phyloP scores from a whole-genome alignment of 2,888 invertebrate species.

The Yponomeuta plumbellus region DNA sequence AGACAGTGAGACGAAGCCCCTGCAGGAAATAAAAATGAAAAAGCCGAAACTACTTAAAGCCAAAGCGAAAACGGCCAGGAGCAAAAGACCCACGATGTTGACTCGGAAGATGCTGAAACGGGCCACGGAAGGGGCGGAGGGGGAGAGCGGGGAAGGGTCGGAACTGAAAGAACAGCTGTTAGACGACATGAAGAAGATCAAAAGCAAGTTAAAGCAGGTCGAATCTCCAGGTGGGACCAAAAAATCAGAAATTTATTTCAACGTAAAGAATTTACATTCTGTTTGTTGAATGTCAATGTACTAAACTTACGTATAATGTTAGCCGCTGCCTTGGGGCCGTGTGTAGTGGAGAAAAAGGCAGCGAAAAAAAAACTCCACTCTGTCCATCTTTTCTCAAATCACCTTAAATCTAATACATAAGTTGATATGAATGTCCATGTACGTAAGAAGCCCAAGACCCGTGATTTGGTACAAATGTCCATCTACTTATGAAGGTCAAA shows the following conservation, averaged over 20 bases:
- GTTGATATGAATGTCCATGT: no score
- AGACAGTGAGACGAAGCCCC: constrained; percentile 6
- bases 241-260: neutral
- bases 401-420: no score
- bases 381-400: no score
- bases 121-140: neutral
- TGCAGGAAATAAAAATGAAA: neutral
- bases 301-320: no score
- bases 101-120: neutral
- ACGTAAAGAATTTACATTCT: no score
- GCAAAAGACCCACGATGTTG: neutral
- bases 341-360: no score
- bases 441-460: no score
- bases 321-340: no score
- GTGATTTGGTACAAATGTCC: no score
- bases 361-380: no score
- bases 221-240: neutral
- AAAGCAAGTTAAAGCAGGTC: neutral
- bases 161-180: neutral
- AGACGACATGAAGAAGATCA: neutral
- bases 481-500: no score
- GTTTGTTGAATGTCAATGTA: no score
- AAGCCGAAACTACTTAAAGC: neutral
- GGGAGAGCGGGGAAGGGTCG: neutral
- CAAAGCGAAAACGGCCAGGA: neutral